Evolutionary conservation across 2,797 vertebrate species (phyloP), one percentile per base, ranked within the genome.

Genomic region (Carcharodon carcharias): DNA sequence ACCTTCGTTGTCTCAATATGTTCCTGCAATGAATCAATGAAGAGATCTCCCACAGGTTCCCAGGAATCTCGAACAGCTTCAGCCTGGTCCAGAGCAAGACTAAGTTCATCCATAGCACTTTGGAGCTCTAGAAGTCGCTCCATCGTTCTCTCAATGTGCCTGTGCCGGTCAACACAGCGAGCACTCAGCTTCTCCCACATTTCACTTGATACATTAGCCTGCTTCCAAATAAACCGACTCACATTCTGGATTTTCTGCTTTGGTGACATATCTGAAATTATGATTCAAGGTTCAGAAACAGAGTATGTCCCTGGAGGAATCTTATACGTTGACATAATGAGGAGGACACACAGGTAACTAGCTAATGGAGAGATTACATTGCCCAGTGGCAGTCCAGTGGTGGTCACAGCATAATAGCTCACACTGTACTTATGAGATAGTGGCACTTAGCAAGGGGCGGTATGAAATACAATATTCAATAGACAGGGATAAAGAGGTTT

Each of bases 1-100:
- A 99, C 99, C 99, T 99, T 99, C 97, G 98, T 98, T 0, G 99
- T 98, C 54, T 99, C 99, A 96, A 99, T 99, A 97, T 99, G 99
- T 96, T 99, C 99, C 35, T 99, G 99, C 96, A 99, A 98, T 54
- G 99, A 99, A 97, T 99, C 99, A 4, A 99, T 99, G 97, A 99
- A 99, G 96, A 99, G 99, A 96, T 99, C 99, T 45, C 99, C 99
- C 1, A 99, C 99, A 67, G 99, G 98, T 93, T 99, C 99, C 99
- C 99, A 99, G 92, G 99, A 98, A 26, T 98, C 98, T 18, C 98
- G 97, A 96, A 99, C 98, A 0, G 98, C 99, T 96, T 99, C 99
- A 0, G 99, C 99, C 97, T 99, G 99, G 96, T 98, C 98, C 97
- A 99, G 97, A 4, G 99, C 98, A 0, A 97, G 97, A 23, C 97